Evolutionary conservation across 1,140 invertebrate species (phyloP).

Genomic region (Nasonia longicornis): DNA sequence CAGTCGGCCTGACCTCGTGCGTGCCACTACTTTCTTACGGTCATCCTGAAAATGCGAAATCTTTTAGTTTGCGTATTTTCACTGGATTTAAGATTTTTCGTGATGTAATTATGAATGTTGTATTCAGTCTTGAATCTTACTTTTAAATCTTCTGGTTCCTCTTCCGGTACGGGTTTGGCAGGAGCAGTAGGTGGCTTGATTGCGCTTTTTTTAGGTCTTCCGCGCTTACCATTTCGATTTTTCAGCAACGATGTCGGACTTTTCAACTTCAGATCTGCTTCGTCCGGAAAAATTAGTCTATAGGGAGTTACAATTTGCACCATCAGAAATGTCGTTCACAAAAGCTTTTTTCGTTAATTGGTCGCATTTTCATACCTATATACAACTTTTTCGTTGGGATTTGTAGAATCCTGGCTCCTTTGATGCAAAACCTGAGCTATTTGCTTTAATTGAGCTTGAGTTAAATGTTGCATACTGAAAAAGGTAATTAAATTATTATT

Average conservation of each 20-base stretch:
- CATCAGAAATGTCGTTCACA: background rate
- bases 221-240: conserved; percentile 60
- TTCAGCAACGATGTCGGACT: conserved; percentile 54
- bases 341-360: background rate
- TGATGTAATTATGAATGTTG: background rate
- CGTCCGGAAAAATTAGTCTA: conserved; percentile 67
- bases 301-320: conserved; percentile 41
- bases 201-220: conserved; percentile 63
- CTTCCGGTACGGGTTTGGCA: conserved; percentile 52
- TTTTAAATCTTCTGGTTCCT: conserved; percentile 60
- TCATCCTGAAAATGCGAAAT: conserved; percentile 64
- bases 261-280: conserved; percentile 59
- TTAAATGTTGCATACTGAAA: conserved; percentile 73
- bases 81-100: background rate
- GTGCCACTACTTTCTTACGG: conserved; percentile 72
- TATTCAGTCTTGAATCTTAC: conserved; percentile 44
- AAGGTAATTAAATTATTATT: conserved; percentile 42
- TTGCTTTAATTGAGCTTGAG: conserved; percentile 73
- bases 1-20: conserved; percentile 74
- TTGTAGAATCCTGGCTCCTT: conserved; percentile 62
- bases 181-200: conserved; percentile 48
- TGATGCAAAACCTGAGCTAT: conserved; percentile 74
- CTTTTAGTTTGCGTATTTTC: background rate
- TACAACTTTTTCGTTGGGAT: conserved; percentile 72
- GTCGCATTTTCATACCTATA: conserved; percentile 65